Base-by-base conservation (phyloP, 2,888 invertebrate species). In the Deilephila porcellus region DNA sequence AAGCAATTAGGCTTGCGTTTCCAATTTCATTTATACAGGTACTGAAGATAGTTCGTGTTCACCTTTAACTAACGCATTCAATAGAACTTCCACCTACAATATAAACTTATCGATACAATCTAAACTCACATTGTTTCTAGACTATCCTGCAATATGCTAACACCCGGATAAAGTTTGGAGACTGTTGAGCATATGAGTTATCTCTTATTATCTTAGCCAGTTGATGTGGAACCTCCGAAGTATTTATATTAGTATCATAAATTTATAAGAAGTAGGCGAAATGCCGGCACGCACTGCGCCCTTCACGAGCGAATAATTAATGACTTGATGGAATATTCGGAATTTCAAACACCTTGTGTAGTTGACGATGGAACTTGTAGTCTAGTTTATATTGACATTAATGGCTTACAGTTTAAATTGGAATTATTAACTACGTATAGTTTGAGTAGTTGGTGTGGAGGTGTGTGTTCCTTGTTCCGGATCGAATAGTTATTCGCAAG, bases 221-320 rank as follows among this genome's bases (percentile, higher is more conserved):
- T 87, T 85, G 82, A 88, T 88, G 85, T 85, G 84, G 81, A 88
- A 84, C 88, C 84, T 78, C 80, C 60, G 74, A 91, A 91, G 90
- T 91, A 91, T 92, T 92, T 90, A 88, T 88, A 91, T 91, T 90
- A 87, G 90, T 88, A 86, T 88, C 89, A 89, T 90, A 91, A 90
- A 91, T 91, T 90, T 86, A 85, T 90, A 90, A 90, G 88, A 88
- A 90, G 85, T 88, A 82, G 80, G 80, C 67, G 76, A 79, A 77
- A 85, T 88, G 82, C 86, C 83, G 80, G 76, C 89, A 88, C 87
- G 88, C 86, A 86, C 83, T 59, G 73, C 82, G 78, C 84, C 79
- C 86, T 82, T 82, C 82, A 78, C 34, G 71, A 74, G 77, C 78
- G 85, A 85, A 90, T 90, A 88, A 91, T 90, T 91, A 90, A 91